Evolutionary conservation across 2,888 invertebrate genomes (phyloP).

Genomic region (Agriotes lineatus): DNA sequence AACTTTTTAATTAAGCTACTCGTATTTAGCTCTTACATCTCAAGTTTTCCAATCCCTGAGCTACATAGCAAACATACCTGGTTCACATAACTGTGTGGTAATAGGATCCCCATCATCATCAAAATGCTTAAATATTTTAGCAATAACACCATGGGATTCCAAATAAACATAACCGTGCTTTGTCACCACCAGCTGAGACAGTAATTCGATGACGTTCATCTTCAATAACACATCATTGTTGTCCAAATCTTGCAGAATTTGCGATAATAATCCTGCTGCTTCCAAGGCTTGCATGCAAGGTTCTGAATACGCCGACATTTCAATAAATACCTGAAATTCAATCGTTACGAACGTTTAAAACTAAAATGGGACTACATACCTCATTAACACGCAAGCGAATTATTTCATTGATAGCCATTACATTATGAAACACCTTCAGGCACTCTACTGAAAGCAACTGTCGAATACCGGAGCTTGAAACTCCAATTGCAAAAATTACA

Average conservation of each 20-base stretch:
- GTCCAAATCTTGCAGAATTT: conserved; percentile 76
- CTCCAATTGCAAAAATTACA: conserved; percentile 69
- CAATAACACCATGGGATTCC: conserved; percentile 75
- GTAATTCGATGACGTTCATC: conserved; percentile 83
- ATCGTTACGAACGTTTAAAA: neutral
- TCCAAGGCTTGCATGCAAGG: conserved; percentile 72
- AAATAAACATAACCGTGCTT: conserved; percentile 82
- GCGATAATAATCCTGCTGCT: conserved; percentile 74
- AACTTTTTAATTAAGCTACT: no score
- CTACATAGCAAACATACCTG: conserved; percentile 68
- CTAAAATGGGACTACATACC: conserved; percentile 54
- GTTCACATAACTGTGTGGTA: conserved; percentile 74
- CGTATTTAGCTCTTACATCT: no score
- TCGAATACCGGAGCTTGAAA: conserved; percentile 64
- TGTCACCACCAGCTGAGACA: conserved; percentile 78
- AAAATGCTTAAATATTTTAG: conserved; percentile 74
- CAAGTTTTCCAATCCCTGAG: no score
- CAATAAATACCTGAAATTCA: conserved; percentile 70
- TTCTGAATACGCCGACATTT: conserved; percentile 73
- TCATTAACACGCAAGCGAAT: conserved; percentile 79
- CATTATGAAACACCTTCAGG: conserved; percentile 70
- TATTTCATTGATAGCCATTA: conserved; percentile 71
- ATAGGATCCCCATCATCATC: conserved; percentile 73
- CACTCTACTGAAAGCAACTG: conserved; percentile 70
- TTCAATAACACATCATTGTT: conserved; percentile 82